Evolutionary conservation across 1,140 invertebrate species (phyloP), one percentile per base, ranked within the genome.

Genomic region (Lanistes nyassanus): DNA sequence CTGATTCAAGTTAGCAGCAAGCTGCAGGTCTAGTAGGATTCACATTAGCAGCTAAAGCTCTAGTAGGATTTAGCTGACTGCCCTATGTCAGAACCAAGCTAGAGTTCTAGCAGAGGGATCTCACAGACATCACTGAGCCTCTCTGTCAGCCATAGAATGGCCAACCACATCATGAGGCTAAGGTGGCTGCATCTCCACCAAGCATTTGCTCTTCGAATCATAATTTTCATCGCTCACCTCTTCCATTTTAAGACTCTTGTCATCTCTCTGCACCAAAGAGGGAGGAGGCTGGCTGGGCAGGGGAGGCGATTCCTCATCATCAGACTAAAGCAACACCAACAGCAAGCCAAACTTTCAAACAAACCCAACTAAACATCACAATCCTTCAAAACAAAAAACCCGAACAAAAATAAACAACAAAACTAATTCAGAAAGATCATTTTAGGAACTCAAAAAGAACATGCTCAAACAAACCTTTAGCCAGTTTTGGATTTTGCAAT

Each of bases 231-330:
- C 6, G 26, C 11, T 2, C 51, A 74, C 64, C 60, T 66, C 60
- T 51, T 64, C 72, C 26, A 65, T 26, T 26, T 64, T 74, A 21
- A 74, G 42, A 26, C 42, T 19, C 5, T 74, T 65, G 42, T 66
- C 60, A n/a, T 64, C 64, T 16, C 34, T 34, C 1, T 74, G 67
- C 21, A 70, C 29, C 2, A 53, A 37, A 55, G 68, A 60, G 11
- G 77, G 77, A 2, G 77, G 77, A 36, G 77, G 77, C 65, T 76
- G 74, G 39, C 60, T 62, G 21, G 77, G 77, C 23, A 79, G 47
- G 1, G 77, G 77, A 31, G 77, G 77, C 34, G 73, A 62, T 37
- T 74, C 71, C 26, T 79, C 77, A 53, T 73, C 77, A 26, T 76
- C 74, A 39, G 70, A 37, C 70, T 72, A 51, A 37, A 31, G 9